Evolutionary conservation across 1,140 invertebrate species (phyloP), one percentile per base, ranked within the genome.

Genomic region (Goniozus legneri): DNA sequence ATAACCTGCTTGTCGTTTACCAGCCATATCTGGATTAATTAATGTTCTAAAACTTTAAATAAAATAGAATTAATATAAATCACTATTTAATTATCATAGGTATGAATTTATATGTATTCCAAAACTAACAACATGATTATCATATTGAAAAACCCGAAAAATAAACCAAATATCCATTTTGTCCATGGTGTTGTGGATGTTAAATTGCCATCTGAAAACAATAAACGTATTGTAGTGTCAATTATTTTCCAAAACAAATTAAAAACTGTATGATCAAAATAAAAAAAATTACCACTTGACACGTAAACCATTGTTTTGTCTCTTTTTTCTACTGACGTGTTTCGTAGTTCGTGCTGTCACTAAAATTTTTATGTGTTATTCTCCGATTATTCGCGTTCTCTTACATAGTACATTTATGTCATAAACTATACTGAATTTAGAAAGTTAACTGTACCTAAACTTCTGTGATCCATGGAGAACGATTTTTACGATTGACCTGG

Each of bases 121-220:
- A n/a, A n/a, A n/a, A 58, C 62, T 65, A 48, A 67, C 64, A 67
- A 67, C 56, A 67, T 58, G 10, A 54, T 35, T 7, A 64, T n/a
- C 47, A 56, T 58, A 24, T 50, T 52, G 27, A 67, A 48, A 31
- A 64, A 41, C 19, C 49, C 48, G 10, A 38, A 31, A 10, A 65
- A 57, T 8, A 65, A 38, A 16, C 51, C 39, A 2, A 52, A 48
- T n/a, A 67, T 8, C 39, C 42, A 49, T 8, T 43, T 56, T 6
- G 64, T 32, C 31, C 54, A 58, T 3, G 64, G 54, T 14, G 21
- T 43, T 8, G 24, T 31, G 3, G 45, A 13, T 3, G 59, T 41
- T 10, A 66, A 21, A 12, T n/a, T 19, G 20, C 60, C 64, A 46
- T 58, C 60, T 64, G 34, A 22, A 56, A 56, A 20, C 38, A 27